Base-by-base conservation (phyloP, 1,140 invertebrate species). In the Heliconius hewitsoni region DNA sequence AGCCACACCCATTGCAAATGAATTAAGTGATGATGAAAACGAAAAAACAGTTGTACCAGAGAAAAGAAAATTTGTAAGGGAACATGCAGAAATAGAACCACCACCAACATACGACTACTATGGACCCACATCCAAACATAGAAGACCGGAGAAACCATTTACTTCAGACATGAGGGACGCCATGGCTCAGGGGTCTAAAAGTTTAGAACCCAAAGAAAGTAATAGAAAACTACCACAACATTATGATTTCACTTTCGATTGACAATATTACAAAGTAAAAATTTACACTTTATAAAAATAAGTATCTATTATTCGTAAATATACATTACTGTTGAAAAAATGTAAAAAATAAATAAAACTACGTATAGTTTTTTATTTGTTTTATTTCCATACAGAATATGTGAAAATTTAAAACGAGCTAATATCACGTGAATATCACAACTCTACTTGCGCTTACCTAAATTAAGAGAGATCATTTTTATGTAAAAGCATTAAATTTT, bases 131-230 rank as follows among this genome's bases (percentile, higher is more conserved):
- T 81, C 92, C 16, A 92, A 95, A 89, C 87, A 91, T 34, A 80
- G 72, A 39, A 91, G 86, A 84, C 72, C 80, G 34, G 72, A 91
- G 78, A 88, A 86, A 88, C 89, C 91, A 70, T 93, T 91, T 74
- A 52, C 87, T 37, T 91, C 90, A 5, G 94, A 96, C 79, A 89
- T 96, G 27, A 95, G 95, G 83, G 96, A 96, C 70, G 96, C 96
- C 3, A 97, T 97, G 86, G 95, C 95, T 76, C 96, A 96, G 77
- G 97, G 97, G 16, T 90, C 97, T 6, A 96, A 95, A 84, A 97
- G 95, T 87, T 93, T 97, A 71, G 95, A 97, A 83, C 50, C 83
- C 39, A 92, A 91, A 80, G 76, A 83, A 11, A 89, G 85, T 76
- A 85, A 83, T 37, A 85, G 82, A 50, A 81, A 90, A 71, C 78